Percentiles rank a stretch among this genome's conserved stretches.
Evolutionary conservation across 1,140 invertebrate species (phyloP).

Genomic region (Anoplophora glabripennis): DNA sequence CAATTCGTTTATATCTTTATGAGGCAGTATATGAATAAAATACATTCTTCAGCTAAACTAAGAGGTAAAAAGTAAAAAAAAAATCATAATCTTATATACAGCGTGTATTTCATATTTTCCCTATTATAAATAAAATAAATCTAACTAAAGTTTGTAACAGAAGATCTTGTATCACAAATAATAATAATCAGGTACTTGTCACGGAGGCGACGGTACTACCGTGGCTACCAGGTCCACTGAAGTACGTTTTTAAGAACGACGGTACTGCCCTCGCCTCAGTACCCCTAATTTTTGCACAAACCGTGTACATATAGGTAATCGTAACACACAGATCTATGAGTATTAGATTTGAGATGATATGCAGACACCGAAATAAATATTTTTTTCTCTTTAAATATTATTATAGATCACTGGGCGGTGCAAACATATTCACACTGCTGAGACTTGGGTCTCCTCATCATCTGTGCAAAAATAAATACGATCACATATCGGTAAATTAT

Average conservation of each 20-base stretch:
- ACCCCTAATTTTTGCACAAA: constrained; percentile 28
- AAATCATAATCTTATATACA: no score
- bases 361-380: constrained; percentile 26
- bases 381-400: constrained; percentile 16
- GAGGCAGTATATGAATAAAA: no score
- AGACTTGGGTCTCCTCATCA: constrained; percentile 65
- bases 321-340: constrained; percentile 23
- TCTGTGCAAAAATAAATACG: constrained; percentile 48
- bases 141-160: constrained; percentile 17
- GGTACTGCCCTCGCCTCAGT: constrained; percentile 26
- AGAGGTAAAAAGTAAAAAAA: no score
- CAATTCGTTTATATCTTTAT: no score
- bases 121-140: constrained; percentile 27
- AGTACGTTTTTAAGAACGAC: not conserved
- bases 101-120: not conserved
- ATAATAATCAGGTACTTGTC: constrained; percentile 32
- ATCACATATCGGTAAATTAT: constrained; percentile 16
- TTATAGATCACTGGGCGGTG: constrained; percentile 21
- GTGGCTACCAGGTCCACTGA: not conserved
- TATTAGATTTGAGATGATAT: constrained; percentile 25
- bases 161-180: constrained; percentile 16
- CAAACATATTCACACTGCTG: constrained; percentile 51
- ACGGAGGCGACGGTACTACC: constrained; percentile 17
- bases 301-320: constrained; percentile 28
- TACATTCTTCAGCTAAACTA: no score